Evolutionary conservation across 1,140 invertebrate genomes (phyloP).

Genomic region (Drosophila pruinosa): DNA sequence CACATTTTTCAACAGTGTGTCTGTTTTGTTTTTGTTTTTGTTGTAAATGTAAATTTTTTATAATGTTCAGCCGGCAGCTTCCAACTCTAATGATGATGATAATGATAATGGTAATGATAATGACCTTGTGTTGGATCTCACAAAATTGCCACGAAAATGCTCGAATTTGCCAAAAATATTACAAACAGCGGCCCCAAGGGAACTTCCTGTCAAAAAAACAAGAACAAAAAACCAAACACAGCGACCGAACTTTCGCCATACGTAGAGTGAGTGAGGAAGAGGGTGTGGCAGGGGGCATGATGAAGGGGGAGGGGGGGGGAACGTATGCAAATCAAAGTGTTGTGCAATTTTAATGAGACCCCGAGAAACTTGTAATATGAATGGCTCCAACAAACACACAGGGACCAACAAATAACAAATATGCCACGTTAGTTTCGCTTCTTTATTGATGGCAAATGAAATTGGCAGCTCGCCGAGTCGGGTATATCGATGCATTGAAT

Average conservation of each 20-base stretch:
- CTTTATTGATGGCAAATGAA: conserved; percentile 28
- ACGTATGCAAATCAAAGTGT: conserved; percentile 74
- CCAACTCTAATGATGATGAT: conserved; percentile 37
- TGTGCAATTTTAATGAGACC: conserved; percentile 74
- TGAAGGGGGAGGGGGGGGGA: not conserved
- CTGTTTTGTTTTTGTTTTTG: not conserved
- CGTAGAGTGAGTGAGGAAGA: not conserved
- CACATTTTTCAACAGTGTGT: conserved; percentile 10
- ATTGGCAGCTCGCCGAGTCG: not conserved
- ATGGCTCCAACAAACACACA: conserved; percentile 6
- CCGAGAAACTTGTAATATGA: conserved; percentile 36
- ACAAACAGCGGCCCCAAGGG: conserved; percentile 22
- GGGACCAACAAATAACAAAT: conserved; percentile 38
- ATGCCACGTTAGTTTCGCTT: conserved; percentile 36
- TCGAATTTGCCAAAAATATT: conserved; percentile 38
- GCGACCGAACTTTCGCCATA: conserved; percentile 35
- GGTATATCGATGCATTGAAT: not conserved
- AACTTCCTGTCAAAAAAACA: conserved; percentile 7
- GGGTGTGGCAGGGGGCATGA: not conserved
- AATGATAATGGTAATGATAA: conserved; percentile 51
- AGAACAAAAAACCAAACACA: conserved; percentile 14
- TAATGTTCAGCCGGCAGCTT: conserved; percentile 29
- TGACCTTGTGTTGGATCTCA: conserved; percentile 39
- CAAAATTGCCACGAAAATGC: conserved; percentile 41
- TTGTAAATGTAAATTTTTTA: conserved; percentile 34